phyloP scores from a whole-genome alignment of 2,797 vertebrate genomes.

The Denticeps clupeoides region DNA sequence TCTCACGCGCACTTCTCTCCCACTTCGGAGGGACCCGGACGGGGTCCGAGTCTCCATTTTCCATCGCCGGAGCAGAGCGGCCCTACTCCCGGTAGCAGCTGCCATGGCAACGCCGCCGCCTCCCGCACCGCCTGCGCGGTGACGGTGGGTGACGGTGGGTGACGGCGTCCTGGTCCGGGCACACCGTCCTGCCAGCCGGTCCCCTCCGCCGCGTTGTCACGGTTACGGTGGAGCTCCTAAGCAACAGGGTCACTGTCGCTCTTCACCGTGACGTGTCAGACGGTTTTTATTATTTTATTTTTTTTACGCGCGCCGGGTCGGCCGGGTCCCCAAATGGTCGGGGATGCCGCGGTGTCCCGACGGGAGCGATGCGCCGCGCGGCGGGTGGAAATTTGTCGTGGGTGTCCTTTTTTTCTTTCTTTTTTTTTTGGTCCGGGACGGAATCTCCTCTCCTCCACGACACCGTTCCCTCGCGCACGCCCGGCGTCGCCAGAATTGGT shows the following conservation, averaged over 20 bases:
- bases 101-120: constrained; percentile 72
- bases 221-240: too few relatives aligned
- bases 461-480: too few relatives aligned
- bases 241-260: too few relatives aligned
- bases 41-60: constrained; percentile 50
- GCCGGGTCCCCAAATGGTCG: constrained; percentile 34
- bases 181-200: constrained; percentile 44
- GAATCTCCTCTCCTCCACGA: too few relatives aligned
- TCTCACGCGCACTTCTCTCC: constrained; percentile 20
- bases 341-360: constrained; percentile 13
- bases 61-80: constrained; percentile 47
- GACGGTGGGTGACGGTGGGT: too few relatives aligned
- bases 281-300: too few relatives aligned
- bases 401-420: too few relatives aligned
- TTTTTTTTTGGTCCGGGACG: too few relatives aligned
- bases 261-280: too few relatives aligned
- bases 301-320: too few relatives aligned
- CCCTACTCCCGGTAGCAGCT: constrained; percentile 60
- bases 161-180: constrained; percentile 34
- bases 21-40: constrained; percentile 35
- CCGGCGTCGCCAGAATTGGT: too few relatives aligned
- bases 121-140: constrained; percentile 45
- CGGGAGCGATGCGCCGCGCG: constrained; percentile 3
- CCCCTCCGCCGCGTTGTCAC: too few relatives aligned
- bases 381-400: constrained; percentile 1